phyloP scores from a whole-genome alignment of 2,113 vertebrate species.

The Hyla sarda region DNA sequence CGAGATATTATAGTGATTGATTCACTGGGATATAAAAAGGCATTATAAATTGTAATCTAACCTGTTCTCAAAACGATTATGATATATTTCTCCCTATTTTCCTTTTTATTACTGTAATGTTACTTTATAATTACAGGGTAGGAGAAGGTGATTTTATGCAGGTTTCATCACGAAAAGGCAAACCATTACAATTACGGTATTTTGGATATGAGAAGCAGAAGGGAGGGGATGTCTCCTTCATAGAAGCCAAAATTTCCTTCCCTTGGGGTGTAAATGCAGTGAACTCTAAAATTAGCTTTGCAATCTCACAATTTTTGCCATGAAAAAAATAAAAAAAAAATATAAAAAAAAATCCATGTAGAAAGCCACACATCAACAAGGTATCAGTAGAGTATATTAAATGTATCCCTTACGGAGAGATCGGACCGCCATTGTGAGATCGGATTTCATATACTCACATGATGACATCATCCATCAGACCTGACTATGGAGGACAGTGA shows the following conservation, averaged over 20 bases:
- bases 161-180: constrained; percentile 5
- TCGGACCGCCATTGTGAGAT: constrained; percentile 12
- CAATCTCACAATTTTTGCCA: constrained; percentile 2
- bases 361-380: constrained; percentile 32
- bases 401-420: constrained; percentile 37
- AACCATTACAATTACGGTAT: background rate
- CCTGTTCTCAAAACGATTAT: background rate
- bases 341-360: constrained; percentile 11
- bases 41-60: too few species aligned
- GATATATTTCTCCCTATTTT: background rate
- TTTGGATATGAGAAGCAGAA: background rate
- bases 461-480: constrained; percentile 52
- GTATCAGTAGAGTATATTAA: constrained; percentile 35
- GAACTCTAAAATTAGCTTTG: constrained; percentile 35
- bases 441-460: constrained; percentile 36
- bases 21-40: too few species aligned
- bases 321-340: constrained; percentile 1
- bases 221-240: constrained; percentile 18
- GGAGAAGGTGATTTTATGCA: background rate
- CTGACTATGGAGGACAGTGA: constrained; percentile 24
- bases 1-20: too few species aligned
- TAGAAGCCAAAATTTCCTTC: constrained; percentile 12
- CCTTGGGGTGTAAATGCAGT: constrained; percentile 25
- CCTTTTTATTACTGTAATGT: background rate
- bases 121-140: background rate